These are phyloP conservation scores for Orchestia grillus DNA, from an alignment of 1,140 invertebrate genomes.

Conservation along the genomic window DNA sequence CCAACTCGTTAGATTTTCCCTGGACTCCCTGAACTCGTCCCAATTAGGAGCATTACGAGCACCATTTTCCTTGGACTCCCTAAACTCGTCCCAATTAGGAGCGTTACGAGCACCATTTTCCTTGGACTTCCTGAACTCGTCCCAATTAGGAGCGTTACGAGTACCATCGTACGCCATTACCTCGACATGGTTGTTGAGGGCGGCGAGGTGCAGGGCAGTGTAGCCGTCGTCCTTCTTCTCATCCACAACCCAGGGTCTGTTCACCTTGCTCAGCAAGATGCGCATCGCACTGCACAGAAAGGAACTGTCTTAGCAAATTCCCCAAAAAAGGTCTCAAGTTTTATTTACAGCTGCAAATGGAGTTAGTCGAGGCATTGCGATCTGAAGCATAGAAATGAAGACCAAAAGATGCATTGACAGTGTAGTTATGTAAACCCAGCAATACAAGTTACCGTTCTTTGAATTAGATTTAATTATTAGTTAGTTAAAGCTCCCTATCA, in stretches of 20 bases:
- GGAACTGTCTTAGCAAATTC: not conserved
- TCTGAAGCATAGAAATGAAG: not conserved
- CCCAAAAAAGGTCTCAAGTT: not conserved
- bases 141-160: no score
- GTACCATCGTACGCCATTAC: not conserved
- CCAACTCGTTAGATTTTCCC: no score
- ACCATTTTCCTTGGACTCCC: no score
- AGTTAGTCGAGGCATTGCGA: not conserved
- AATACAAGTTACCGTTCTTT: not conserved
- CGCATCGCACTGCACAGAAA: constrained; percentile 77
- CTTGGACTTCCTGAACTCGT: no score
- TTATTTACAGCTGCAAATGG: not conserved
- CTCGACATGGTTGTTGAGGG: constrained; percentile 97
- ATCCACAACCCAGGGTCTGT: constrained; percentile 96
- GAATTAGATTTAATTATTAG: no score
- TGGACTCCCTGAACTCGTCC: no score
- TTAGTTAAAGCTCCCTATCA: no score
- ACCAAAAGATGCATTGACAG: not conserved
- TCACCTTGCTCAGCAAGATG: constrained; percentile 89
- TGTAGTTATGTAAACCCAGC: not conserved
- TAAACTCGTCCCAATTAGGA: no score
- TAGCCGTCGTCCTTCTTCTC: constrained; percentile 99
- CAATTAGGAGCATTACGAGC: no score
- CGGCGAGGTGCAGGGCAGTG: constrained; percentile 94
- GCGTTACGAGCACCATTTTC: no score